These are phyloP conservation scores for Hozukius guyotensis DNA, from an alignment of 2,797 vertebrate genomes.

Conservation along the genomic window DNA sequence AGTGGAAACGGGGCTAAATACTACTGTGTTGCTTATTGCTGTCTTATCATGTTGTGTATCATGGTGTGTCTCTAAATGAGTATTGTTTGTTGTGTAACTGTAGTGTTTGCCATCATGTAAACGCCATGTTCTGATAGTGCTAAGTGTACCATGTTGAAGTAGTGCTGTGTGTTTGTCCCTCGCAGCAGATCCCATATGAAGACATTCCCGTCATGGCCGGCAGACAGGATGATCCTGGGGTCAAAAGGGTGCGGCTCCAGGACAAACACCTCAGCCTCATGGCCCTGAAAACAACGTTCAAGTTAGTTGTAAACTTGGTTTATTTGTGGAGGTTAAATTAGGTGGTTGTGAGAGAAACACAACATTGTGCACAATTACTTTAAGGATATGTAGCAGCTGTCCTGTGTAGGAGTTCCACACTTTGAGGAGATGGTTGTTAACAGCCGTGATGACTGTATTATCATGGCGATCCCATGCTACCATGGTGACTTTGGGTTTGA, in stretches of 20 bases:
- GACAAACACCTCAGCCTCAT: slow-evolving; percentile 96
- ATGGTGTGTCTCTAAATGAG: not conserved
- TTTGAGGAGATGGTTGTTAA: slow-evolving; percentile 97
- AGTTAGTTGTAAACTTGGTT: not conserved
- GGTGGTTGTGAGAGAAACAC: not conserved
- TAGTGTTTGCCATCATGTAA: not conserved
- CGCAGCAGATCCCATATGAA: slow-evolving; percentile 95
- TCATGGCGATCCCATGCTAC: slow-evolving; percentile 97
- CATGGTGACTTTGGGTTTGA: slow-evolving; percentile 98
- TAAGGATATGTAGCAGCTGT: slow-evolving; percentile 92
- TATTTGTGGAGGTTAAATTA: not conserved
- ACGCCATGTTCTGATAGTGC: slow-evolving; percentile 84
- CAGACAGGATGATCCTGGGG: slow-evolving; percentile 94
- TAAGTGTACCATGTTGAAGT: slow-evolving; percentile 92
- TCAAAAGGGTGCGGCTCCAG: slow-evolving; percentile 97
- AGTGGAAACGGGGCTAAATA: no score
- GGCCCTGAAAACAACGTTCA: slow-evolving; percentile 84
- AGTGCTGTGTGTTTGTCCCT: slow-evolving; percentile 92
- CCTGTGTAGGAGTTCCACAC: slow-evolving; percentile 97
- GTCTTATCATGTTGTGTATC: not conserved
- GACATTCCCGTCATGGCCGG: slow-evolving; percentile 95
- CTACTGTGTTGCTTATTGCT: not conserved
- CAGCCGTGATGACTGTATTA: slow-evolving; percentile 93
- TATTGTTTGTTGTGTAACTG: not conserved
- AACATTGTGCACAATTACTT: slow-evolving; percentile 79